Base-by-base conservation (phyloP, 2,797 vertebrate species). In the Betta splendens region DNA sequence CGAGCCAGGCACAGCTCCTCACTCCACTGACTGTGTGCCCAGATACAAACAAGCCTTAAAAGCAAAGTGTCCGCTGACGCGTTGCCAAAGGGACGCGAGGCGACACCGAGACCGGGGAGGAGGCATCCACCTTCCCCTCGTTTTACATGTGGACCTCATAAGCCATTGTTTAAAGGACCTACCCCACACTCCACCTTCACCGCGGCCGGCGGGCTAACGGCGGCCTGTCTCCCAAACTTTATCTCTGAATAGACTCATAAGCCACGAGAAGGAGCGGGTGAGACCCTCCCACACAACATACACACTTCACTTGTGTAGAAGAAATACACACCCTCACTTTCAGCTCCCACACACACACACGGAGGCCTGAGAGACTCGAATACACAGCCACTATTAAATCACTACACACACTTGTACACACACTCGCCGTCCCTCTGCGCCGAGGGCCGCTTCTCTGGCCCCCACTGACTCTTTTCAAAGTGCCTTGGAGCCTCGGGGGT, bases 401-500 rank as follows among this genome's bases (percentile, higher is more conserved):
- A 44, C 21, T 0, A 25, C 35, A 39, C 54, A 42, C 12, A 22
- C 13, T 13, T 16, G 46, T 55, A 63, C 47, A 51, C 38, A 60
- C 60, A 28, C 75, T 37, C 21, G 7, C 44, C 16, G 33, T 65
- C 73, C 64, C 68, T 69, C 69, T 76, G 72, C 79, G 86, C 68
- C 66, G 85, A 87, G 75, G 85, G 79, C 79, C 69, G 64, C 77
- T 70, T 84, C 74, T 81, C 81, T 84, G 83, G 85, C 89, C 81
- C 84, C 89, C 81, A 88, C 81, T 90, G 87, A 91, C 89, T 94
- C 90, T 91, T 87, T 94, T 94, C 93, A 92, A 98, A 97, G 96
- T 98, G 96, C 96, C 96, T 98, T 96, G 92, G 91, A 93, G 90
- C 87, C 87, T 87, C 83, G 76, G 92, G 88, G 91, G 82, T 84